Evolutionary conservation across 1,140 invertebrate genomes (phyloP), one percentile per base, ranked within the genome.

Genomic region (Littorina saxatilis): DNA sequence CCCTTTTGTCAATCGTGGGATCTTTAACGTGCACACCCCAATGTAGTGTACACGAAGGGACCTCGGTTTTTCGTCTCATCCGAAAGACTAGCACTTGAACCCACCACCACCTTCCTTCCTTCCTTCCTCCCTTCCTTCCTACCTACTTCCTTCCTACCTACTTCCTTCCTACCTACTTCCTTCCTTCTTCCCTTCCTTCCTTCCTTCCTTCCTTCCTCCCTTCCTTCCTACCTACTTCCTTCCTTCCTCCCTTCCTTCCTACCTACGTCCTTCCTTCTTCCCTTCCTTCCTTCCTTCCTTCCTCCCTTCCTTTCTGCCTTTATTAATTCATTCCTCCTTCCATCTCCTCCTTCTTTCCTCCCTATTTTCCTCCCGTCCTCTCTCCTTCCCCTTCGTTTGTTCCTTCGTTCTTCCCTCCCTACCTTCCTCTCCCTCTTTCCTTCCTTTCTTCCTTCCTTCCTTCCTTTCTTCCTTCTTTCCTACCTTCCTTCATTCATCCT

Each of bases 361-460:
- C n/a, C 35, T 68, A 9, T 68, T n/a, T 68, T n/a, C n/a, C 63
- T 68, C 63, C n/a, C 63, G 9, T n/a, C n/a, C 63, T 68, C 63
- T 27, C 63, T 68, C 63, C n/a, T n/a, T 68, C 63, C 63, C n/a
- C n/a, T 68, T n/a, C n/a, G 7, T 68, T n/a, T 68, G 9, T 68
- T n/a, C n/a, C 63, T 68, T n/a, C n/a, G 9, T 68, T n/a, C n/a
- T n/a, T 68, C 63, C 35, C 63, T 68, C 63, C n/a, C 63, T 68
- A 9, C n/a, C 55, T 58, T 23, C n/a, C 55, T 58, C n/a, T 58
- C 17, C n/a, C n/a, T 58, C 15, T 58, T 23, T 58, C n/a, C n/a
- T 23, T 58, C n/a, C 63, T 68, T n/a, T 68, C 63, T 68, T n/a
- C n/a, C 63, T 68, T 35, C n/a, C 63, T 68, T n/a, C n/a, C 63